phyloP scores from a whole-genome alignment of 2,113 vertebrate genomes.

The Phodopus roborovskii region DNA sequence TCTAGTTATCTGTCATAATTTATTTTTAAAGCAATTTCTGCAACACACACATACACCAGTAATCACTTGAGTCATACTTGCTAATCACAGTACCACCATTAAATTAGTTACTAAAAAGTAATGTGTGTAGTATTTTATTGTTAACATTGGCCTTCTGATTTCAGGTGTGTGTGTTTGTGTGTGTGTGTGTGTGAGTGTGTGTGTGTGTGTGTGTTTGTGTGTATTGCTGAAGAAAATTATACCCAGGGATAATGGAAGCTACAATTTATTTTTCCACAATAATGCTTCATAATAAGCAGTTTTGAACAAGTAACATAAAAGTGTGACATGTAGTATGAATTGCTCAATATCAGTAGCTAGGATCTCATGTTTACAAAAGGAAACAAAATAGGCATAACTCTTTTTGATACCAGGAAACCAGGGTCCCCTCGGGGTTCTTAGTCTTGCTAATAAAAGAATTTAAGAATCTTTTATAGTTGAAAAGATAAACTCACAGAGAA shows the following conservation, averaged over 20 bases:
- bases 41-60: not conserved
- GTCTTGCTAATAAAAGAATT: not conserved
- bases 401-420: not conserved
- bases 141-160: not conserved
- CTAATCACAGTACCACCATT: not conserved
- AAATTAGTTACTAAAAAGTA: not conserved
- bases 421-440: not conserved
- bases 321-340: not conserved
- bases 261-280: not conserved
- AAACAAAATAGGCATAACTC: not conserved
- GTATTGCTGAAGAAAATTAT: not conserved
- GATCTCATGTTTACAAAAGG: not conserved
- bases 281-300: not conserved
- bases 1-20: not conserved
- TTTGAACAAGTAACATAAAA: conserved; percentile 1
- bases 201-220: not conserved
- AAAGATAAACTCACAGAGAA: not conserved
- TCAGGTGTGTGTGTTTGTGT: not conserved
- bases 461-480: not conserved
- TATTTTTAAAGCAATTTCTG: not conserved
- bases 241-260: not conserved
- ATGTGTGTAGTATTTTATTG: not conserved
- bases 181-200: not conserved
- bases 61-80: not conserved
- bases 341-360: not conserved